These are phyloP conservation scores for Galaxea fascicularis DNA, from an alignment of 92 coral and sea anemone genomes.

Conservation along the genomic window DNA sequence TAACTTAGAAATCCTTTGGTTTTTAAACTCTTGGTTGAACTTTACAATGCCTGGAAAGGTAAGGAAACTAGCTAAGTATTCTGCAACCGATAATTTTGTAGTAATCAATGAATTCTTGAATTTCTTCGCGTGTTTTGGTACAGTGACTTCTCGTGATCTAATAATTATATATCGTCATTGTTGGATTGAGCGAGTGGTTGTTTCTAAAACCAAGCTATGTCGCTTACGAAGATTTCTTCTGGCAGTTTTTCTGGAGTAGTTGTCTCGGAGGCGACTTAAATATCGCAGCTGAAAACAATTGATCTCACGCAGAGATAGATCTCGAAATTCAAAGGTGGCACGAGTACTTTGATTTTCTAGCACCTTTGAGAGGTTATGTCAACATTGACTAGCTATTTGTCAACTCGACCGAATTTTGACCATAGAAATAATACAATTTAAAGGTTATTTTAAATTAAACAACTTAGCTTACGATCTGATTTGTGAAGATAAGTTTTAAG, in stretches of 20 bases:
- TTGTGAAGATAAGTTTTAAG: neutral
- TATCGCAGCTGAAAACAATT: conserved; percentile 25
- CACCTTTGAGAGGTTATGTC: conserved; percentile 43
- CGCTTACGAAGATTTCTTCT: neutral
- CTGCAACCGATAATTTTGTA: neutral
- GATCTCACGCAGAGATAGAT: neutral
- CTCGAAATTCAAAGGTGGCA: neutral
- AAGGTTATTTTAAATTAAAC: neutral
- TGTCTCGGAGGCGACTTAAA: neutral
- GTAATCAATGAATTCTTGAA: neutral
- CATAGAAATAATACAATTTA: neutral
- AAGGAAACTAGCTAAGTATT: conserved; percentile 1
- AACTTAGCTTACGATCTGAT: neutral
- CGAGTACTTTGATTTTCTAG: conserved; percentile 6
- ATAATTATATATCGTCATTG: conserved; percentile 55
- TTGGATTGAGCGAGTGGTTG: neutral
- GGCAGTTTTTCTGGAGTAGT: conserved; percentile 12
- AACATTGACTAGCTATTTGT: neutral
- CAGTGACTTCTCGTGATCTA: neutral
- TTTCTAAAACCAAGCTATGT: neutral
- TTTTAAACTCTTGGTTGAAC: conserved; percentile 6
- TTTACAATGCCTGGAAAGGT: conserved; percentile 86
- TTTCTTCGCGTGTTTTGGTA: conserved; percentile 10
- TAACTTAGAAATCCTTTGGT: neutral
- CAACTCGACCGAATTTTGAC: conserved; percentile 4